These are phyloP conservation scores for Melanotaenia parkinsoni DNA, from an alignment of 2,797 vertebrate genomes.

Conservation along the genomic window DNA sequence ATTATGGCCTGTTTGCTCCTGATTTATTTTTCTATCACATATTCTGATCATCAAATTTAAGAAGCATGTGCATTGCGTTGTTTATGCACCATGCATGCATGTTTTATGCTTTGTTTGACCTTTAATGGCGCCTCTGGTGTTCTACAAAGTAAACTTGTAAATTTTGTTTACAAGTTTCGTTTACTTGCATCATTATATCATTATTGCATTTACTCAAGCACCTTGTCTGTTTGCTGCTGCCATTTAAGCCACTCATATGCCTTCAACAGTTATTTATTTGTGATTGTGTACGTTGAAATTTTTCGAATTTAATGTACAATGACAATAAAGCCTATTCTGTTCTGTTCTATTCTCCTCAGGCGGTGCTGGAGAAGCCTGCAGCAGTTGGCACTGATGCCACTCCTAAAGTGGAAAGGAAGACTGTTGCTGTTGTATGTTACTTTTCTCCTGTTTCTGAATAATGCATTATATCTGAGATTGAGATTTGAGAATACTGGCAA, in stretches of 20 bases:
- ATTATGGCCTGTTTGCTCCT: not conserved
- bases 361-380: conserved; percentile 77
- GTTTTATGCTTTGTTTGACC: not conserved
- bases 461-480: not conserved
- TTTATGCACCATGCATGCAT: not conserved
- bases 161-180: not conserved
- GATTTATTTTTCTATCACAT: not conserved
- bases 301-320: not conserved
- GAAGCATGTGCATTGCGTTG: not conserved
- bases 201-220: too few species aligned
- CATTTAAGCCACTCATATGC: too few species aligned
- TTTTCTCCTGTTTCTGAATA: not conserved
- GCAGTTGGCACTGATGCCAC: conserved; percentile 53
- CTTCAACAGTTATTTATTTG: too few species aligned
- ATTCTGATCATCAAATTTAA: not conserved
- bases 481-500: not conserved
- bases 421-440: conserved; percentile 59
- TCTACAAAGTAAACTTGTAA: not conserved
- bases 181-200: not conserved
- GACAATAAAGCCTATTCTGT: too few species aligned
- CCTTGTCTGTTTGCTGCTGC: too few species aligned
- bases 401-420: conserved; percentile 65
- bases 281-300: too few species aligned
- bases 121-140: not conserved
- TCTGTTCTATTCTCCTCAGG: conserved; percentile 52